phyloP scores from a whole-genome alignment of 2,888 invertebrate species.

The Lepetodrilus schrolli region DNA sequence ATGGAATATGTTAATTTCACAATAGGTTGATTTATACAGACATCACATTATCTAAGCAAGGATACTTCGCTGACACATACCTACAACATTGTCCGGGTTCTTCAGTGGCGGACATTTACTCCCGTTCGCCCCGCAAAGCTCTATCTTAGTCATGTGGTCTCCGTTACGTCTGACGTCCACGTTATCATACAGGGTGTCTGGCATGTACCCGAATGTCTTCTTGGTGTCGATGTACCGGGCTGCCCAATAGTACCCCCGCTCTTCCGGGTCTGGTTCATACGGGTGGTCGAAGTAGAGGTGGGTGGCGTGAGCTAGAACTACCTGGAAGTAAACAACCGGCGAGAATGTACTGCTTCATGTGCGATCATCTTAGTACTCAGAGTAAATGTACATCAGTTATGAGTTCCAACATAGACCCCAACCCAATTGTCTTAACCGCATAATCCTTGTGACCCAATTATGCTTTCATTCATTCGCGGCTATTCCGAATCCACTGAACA shows the following conservation, averaged over 20 bases:
- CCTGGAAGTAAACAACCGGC: slow-evolving; percentile 47
- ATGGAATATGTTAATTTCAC: too few relatives aligned
- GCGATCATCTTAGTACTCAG: not conserved
- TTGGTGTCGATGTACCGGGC: slow-evolving; percentile 61
- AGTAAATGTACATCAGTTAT: too few relatives aligned
- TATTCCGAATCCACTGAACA: too few relatives aligned
- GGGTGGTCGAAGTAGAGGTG: slow-evolving; percentile 68
- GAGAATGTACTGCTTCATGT: not conserved
- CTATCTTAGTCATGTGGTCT: slow-evolving; percentile 44
- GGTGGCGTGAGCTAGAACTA: slow-evolving; percentile 63
- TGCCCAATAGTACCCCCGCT: slow-evolving; percentile 72
- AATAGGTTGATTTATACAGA: too few relatives aligned
- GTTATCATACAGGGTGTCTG: slow-evolving; percentile 54
- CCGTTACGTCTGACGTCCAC: slow-evolving; percentile 52
- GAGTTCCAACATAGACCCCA: too few relatives aligned
- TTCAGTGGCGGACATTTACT: slow-evolving; percentile 52
- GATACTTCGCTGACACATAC: too few relatives aligned
- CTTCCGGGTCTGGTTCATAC: slow-evolving; percentile 66
- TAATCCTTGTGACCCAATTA: too few relatives aligned
- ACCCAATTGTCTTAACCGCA: too few relatives aligned
- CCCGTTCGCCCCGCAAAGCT: slow-evolving; percentile 51
- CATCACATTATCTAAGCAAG: too few relatives aligned
- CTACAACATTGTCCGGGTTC: slow-evolving; percentile 65
- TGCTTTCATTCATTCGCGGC: too few relatives aligned
- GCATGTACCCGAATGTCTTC: slow-evolving; percentile 62